These are phyloP conservation scores for Selene dorsalis DNA, from an alignment of 2,797 vertebrate genomes.

Conservation along the genomic window DNA sequence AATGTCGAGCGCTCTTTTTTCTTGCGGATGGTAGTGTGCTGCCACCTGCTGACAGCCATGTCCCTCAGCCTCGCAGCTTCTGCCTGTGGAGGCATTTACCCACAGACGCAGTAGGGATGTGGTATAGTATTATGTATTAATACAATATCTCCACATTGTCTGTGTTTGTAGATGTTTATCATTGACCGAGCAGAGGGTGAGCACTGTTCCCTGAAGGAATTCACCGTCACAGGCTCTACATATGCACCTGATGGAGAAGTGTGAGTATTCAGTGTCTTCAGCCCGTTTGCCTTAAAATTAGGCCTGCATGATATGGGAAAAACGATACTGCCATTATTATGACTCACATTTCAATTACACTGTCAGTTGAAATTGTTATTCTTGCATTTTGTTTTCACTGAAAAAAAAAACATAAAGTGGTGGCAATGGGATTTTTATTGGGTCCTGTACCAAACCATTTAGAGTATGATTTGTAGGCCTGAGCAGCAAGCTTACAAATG, in stretches of 20 bases:
- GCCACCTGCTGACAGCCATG: slow-evolving; percentile 68
- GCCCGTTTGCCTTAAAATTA: not conserved
- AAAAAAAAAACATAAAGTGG: too few species aligned
- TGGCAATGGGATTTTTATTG: too few species aligned
- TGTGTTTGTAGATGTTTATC: slow-evolving; percentile 90
- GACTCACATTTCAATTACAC: too few species aligned
- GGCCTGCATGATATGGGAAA: too few species aligned
- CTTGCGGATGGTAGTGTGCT: slow-evolving; percentile 31
- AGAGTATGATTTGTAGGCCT: too few species aligned
- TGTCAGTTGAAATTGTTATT: too few species aligned
- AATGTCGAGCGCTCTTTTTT: not conserved
- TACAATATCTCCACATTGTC: not conserved
- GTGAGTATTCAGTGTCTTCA: slow-evolving; percentile 83
- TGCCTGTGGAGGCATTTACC: not conserved
- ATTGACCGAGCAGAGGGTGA: slow-evolving; percentile 90
- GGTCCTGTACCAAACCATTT: too few species aligned
- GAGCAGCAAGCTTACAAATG: too few species aligned
- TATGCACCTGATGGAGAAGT: slow-evolving; percentile 97
- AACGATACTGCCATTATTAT: too few species aligned
- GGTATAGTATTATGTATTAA: not conserved
- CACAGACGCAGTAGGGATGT: not conserved
- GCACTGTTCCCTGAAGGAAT: slow-evolving; percentile 92
- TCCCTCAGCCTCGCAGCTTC: not conserved
- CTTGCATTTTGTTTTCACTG: too few species aligned
- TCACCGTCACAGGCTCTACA: slow-evolving; percentile 94